A percentile compares a stretch with the other conserved stretches of the same genome.
Evolutionary conservation across 64 coral and sea anemone genomes (phyloP).

Genomic region (Cladopsammia gracilis): DNA sequence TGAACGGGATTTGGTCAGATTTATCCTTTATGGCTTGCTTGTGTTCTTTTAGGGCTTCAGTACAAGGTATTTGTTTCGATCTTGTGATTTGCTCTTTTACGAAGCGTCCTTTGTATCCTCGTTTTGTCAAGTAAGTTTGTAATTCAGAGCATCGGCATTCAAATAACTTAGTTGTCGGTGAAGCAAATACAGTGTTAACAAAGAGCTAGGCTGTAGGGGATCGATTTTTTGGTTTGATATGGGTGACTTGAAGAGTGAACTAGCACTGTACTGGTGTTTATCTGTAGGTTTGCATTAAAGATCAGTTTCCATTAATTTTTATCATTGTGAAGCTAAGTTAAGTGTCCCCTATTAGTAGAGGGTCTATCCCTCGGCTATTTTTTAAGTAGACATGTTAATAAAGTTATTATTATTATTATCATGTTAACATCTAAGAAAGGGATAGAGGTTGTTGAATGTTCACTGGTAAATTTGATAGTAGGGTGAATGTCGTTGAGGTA

Average conservation of each 20-base stretch:
- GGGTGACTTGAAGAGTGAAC: constrained; percentile 23
- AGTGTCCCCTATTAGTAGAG: too few species aligned
- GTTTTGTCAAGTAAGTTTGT: too few species aligned
- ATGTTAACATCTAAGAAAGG: neutral
- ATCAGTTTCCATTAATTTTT: constrained; percentile 47
- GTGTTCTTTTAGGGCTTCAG: too few species aligned
- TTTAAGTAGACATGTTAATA: too few species aligned
- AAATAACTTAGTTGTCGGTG: constrained; percentile 3
- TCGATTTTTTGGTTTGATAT: constrained; percentile 35
- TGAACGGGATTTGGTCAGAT: too few species aligned
- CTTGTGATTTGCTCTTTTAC: too few species aligned
- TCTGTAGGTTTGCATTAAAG: constrained; percentile 43
- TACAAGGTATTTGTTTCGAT: too few species aligned
- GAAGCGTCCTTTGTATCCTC: too few species aligned
- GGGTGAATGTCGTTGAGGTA: constrained; percentile 5
- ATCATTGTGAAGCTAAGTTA: neutral
- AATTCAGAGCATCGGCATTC: too few species aligned
- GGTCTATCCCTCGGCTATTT: too few species aligned
- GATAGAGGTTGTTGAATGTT: neutral
- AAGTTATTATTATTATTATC: too few species aligned
- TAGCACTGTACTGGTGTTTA: constrained; percentile 55
- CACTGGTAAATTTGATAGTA: constrained; percentile 2
- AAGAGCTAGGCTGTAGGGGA: constrained; percentile 26
- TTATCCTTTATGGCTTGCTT: too few species aligned
- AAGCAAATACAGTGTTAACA: constrained; percentile 60